Evolutionary conservation across 2,113 vertebrate genomes (phyloP), one percentile per base, ranked within the genome.

Genomic region (Vidua chalybeata): DNA sequence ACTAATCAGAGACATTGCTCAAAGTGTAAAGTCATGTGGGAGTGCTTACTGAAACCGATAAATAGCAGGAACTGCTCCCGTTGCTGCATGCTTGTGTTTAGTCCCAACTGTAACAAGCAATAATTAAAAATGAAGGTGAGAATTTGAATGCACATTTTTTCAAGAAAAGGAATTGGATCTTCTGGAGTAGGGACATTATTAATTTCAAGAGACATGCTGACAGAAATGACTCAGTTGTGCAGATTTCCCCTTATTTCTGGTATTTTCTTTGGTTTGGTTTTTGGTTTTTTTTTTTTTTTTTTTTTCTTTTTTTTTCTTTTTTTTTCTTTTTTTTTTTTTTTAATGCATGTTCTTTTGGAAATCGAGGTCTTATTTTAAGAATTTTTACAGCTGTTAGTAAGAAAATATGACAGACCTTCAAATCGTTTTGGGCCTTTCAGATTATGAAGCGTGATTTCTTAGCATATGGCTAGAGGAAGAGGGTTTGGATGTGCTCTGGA

Each of bases 391-490:
- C 81, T 94, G 69, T 91, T 37, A 83, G 78, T 87, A 76, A 91
- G 30, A 67, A 85, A 68, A 95, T 93, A 91, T 93, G 67, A 94
- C 67, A 94, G 87, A 89, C 81, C 33, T 95, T 89, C 94, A 87
- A 89, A 79, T 73, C 0, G 0, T 81, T 95, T 72, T 46, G 41
- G 85, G 79, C 35, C 82, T 88, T 94, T 96, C 85, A 90, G 67
- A 94, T 18, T 86, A 76, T 43, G 84, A 95, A 89, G 84, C 2
- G 0, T 82, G 77, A 81, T 76, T 95, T 83, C 73, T 95, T 83
- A 94, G 58, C 87, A 94, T 94, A 94, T 96, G 93, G 89, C 46
- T 87, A 87, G 81, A 90, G 78, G 83, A 90, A 95, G 59, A 95
- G 72, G 72, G 59, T 86, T 79, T 95, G 92, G 46, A 68, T 96